These are phyloP conservation scores for Coptodon rendalli DNA, from an alignment of 2,113 vertebrate genomes.

Conservation along the genomic window DNA sequence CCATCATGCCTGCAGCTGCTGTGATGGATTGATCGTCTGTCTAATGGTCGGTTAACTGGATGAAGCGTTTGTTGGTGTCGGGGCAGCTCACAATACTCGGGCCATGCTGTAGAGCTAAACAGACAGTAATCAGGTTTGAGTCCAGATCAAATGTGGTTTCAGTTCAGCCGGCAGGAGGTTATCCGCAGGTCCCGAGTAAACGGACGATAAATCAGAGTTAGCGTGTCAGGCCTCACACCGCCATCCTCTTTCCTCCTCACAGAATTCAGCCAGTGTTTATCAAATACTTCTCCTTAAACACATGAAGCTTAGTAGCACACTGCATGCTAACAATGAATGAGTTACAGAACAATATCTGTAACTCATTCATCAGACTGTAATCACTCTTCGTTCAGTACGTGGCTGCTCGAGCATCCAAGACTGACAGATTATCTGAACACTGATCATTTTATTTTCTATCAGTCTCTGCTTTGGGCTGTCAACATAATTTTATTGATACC, in stretches of 20 bases:
- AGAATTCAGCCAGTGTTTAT: neutral
- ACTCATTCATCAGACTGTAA: neutral
- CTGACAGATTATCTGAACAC: neutral
- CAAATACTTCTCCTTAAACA: neutral
- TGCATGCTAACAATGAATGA: neutral
- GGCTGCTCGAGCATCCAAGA: neutral
- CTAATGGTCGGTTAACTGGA: neutral
- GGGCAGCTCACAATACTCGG: neutral
- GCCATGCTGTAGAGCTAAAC: neutral
- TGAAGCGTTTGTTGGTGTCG: neutral
- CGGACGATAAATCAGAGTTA: neutral
- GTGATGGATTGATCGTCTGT: neutral
- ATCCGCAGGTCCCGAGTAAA: neutral
- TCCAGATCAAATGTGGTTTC: neutral
- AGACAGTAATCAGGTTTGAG: neutral
- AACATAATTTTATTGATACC: neutral
- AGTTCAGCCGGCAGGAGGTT: neutral
- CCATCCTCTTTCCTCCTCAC: neutral
- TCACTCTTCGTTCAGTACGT: neutral
- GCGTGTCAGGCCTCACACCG: neutral
- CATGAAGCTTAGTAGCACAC: neutral
- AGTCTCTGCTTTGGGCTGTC: neutral
- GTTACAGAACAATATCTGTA: neutral
- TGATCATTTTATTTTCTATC: neutral
- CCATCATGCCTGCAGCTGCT: neutral